Percentiles rank a stretch among this genome's conserved stretches.
Conservation (phyloP, 2,888 invertebrate genomes). For the Drosophila macrospina region DNA sequence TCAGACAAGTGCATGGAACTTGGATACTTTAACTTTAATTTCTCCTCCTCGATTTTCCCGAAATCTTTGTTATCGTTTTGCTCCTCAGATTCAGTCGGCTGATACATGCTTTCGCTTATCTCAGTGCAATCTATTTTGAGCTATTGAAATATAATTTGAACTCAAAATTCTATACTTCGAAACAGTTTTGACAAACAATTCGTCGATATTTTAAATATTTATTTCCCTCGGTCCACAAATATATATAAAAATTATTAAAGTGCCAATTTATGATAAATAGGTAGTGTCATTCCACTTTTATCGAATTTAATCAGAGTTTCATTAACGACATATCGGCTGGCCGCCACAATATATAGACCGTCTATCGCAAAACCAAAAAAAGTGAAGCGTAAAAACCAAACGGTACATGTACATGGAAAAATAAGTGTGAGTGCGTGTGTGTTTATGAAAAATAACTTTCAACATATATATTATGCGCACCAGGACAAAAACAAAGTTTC, state of each 20-base stretch:
- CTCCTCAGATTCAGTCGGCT: conserved; percentile 18
- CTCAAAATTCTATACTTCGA: neutral
- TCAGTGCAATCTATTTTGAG: conserved; percentile 68
- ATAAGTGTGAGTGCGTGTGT: conserved; percentile 68
- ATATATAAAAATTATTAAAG: too few relatives aligned
- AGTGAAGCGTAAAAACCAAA: conserved; percentile 77
- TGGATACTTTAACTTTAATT: conserved; percentile 95
- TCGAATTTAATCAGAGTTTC: conserved; percentile 8
- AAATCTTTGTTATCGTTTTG: conserved; percentile 88
- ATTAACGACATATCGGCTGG: neutral
- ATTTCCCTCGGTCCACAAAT: too few relatives aligned
- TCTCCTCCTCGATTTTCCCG: conserved; percentile 95
- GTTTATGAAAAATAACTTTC: conserved; percentile 61
- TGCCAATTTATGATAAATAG: neutral
- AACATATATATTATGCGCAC: conserved; percentile 53
- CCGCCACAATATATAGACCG: conserved; percentile 25
- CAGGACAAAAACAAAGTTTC: conserved; percentile 36
- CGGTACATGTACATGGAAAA: conserved; percentile 65
- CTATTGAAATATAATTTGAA: neutral
- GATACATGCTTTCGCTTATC: conserved; percentile 42
- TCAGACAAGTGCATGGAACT: conserved; percentile 89
- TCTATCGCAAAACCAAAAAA: conserved; percentile 63
- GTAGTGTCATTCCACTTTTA: conserved; percentile 8
- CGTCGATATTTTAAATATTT: neutral
- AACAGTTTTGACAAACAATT: neutral